These are phyloP conservation scores for Chaetophractus vellerosus DNA, from an alignment of 2,797 vertebrate species.

Conservation along the genomic window DNA sequence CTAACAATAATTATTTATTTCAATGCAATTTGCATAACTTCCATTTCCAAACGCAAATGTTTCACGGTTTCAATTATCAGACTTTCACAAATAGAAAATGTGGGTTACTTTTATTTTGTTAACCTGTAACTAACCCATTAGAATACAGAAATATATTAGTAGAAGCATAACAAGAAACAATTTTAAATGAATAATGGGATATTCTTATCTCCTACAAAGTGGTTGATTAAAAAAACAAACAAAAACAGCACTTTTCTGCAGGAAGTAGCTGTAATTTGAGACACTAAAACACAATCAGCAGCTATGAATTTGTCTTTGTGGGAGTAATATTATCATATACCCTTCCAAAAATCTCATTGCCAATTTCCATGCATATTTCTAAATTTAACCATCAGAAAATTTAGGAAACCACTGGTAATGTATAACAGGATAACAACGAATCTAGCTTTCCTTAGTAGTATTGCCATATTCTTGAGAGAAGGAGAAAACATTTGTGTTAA, in stretches of 20 bases:
- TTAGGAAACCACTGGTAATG: slow-evolving; percentile 11
- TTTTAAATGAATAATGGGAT: slow-evolving; percentile 18
- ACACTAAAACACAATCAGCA: neutral
- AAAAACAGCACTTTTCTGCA: neutral
- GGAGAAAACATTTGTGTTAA: neutral
- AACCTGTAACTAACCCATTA: neutral
- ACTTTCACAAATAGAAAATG: slow-evolving; percentile 24
- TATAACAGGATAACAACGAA: neutral
- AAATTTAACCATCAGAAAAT: slow-evolving; percentile 10
- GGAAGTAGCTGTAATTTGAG: slow-evolving; percentile 37
- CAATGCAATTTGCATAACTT: slow-evolving; percentile 46
- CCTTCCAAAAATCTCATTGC: neutral
- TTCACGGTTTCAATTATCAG: neutral
- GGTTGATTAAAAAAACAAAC: neutral
- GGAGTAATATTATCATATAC: neutral
- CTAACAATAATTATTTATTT: slow-evolving; percentile 40
- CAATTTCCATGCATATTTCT: slow-evolving; percentile 49
- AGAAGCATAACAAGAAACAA: slow-evolving; percentile 26
- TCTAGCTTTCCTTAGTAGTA: neutral
- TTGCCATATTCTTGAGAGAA: slow-evolving; percentile 2
- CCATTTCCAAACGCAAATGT: neutral
- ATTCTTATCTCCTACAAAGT: slow-evolving; percentile 44
- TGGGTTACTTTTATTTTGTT: slow-evolving; percentile 29
- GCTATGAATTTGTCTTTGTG: neutral
- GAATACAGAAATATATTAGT: neutral